A percentile compares a stretch with the other conserved stretches of the same genome.
phyloP scores from a whole-genome alignment of 2,888 invertebrate genomes.

The Gastracanthus pulcherrimus region DNA sequence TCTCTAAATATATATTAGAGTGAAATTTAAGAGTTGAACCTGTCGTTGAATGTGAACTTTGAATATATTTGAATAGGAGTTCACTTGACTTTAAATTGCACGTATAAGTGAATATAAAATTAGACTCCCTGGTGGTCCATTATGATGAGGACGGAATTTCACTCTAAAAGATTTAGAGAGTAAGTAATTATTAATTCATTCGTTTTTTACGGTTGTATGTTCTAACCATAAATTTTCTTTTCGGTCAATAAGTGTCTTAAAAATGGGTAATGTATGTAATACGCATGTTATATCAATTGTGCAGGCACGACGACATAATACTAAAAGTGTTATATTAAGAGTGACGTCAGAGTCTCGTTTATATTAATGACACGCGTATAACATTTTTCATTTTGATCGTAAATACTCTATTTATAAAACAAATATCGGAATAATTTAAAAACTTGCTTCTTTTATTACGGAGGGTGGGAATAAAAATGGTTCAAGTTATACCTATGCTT shows the following conservation, averaged over 20 bases:
- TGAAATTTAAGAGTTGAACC: background rate
- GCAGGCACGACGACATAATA: background rate
- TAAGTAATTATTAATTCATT: background rate
- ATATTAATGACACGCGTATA: background rate
- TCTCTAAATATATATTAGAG: background rate
- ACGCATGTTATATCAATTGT: background rate
- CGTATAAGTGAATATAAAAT: background rate
- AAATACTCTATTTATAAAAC: background rate
- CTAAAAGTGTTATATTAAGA: background rate
- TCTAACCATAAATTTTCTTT: background rate
- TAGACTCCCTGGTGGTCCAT: too few species aligned
- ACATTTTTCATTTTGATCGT: background rate
- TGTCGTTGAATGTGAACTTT: too few species aligned
- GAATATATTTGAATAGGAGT: too few species aligned
- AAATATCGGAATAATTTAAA: too few species aligned
- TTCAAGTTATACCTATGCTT: too few species aligned
- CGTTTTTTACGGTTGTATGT: background rate
- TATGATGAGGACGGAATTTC: background rate
- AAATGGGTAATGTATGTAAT: background rate
- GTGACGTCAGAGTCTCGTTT: background rate
- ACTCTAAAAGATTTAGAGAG: background rate
- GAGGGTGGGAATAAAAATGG: too few species aligned
- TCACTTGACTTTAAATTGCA: background rate
- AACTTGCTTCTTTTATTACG: too few species aligned
- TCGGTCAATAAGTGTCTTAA: background rate